A percentile compares a stretch with the other conserved stretches of the same genome.
These are phyloP conservation scores for Etheostoma nigrum DNA, from an alignment of 2,797 vertebrate species.

Conservation along the genomic window DNA sequence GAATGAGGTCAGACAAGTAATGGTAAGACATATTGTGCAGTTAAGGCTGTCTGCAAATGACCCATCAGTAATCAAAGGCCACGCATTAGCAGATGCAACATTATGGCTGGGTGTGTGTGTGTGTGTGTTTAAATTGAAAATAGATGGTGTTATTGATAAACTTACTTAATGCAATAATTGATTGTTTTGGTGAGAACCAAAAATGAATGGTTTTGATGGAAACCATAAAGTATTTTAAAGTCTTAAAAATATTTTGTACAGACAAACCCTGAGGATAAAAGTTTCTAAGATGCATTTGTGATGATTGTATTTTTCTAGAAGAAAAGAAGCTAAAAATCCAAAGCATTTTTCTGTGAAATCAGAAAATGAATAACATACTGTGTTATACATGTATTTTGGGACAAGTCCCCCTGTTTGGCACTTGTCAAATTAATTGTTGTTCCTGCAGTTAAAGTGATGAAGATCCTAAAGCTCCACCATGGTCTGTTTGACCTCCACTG, in stretches of 20 bases:
- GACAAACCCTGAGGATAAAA: not conserved
- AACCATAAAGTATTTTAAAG: constrained; percentile 9
- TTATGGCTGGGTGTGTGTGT: constrained; percentile 17
- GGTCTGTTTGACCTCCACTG: constrained; percentile 75
- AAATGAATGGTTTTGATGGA: constrained; percentile 26
- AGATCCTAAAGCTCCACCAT: constrained; percentile 56
- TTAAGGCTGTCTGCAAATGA: constrained; percentile 75
- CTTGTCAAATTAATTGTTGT: constrained; percentile 77
- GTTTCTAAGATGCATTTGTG: constrained; percentile 10
- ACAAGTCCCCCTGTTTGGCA: constrained; percentile 8
- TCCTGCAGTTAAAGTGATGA: constrained; percentile 77
- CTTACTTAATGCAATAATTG: constrained; percentile 43
- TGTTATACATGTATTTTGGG: not conserved
- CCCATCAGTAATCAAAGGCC: constrained; percentile 80
- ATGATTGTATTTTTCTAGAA: not conserved
- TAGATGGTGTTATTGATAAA: constrained; percentile 56
- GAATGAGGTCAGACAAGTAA: constrained; percentile 85
- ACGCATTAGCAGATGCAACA: constrained; percentile 65
- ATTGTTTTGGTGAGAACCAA: constrained; percentile 25
- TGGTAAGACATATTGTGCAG: constrained; percentile 76
- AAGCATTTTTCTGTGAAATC: not conserved
- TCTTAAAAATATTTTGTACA: not conserved
- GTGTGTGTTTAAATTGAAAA: constrained; percentile 37
- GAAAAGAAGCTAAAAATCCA: constrained; percentile 4
- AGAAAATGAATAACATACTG: not conserved